Conservation (phyloP, 1,140 invertebrate species). For the Chironomus striatipennis region DNA sequence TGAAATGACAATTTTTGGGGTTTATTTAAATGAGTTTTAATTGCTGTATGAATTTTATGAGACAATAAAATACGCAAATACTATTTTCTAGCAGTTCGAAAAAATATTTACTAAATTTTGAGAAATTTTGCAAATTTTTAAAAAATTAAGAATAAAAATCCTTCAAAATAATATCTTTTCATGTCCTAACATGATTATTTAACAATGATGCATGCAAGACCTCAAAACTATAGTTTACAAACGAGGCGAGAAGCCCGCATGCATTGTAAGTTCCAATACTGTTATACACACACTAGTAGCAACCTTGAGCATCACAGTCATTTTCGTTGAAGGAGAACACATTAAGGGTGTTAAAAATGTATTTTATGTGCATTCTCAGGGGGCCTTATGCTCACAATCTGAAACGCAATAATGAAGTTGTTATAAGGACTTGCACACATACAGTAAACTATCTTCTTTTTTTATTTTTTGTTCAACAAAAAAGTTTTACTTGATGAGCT, state of each 20-base stretch:
- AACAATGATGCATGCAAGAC: not conserved
- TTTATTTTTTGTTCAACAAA: too few species aligned
- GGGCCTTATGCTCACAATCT: not conserved
- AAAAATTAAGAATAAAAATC: too few species aligned
- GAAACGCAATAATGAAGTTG: slow-evolving; percentile 13
- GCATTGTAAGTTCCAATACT: not conserved
- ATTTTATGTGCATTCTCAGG: not conserved
- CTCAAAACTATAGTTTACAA: not conserved
- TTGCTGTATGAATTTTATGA: too few species aligned
- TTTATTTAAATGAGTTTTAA: too few species aligned
- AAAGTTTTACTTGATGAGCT: not conserved
- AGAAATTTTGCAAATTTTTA: too few species aligned
- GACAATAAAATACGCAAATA: too few species aligned
- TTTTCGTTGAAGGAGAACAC: slow-evolving; percentile 12
- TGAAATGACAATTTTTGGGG: too few species aligned
- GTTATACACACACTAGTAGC: not conserved
- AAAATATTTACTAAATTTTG: too few species aligned
- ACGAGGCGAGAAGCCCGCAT: not conserved
- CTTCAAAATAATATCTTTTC: not conserved
- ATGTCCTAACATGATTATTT: not conserved
- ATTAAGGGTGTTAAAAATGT: slow-evolving; percentile 13
- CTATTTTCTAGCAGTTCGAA: too few species aligned
- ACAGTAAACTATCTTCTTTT: not conserved
- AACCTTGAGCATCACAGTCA: slow-evolving; percentile 6
- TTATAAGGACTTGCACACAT: slow-evolving; percentile 5